Evolutionary conservation across 2,888 invertebrate genomes (phyloP).

Genomic region (Ichneumoninae sp.): DNA sequence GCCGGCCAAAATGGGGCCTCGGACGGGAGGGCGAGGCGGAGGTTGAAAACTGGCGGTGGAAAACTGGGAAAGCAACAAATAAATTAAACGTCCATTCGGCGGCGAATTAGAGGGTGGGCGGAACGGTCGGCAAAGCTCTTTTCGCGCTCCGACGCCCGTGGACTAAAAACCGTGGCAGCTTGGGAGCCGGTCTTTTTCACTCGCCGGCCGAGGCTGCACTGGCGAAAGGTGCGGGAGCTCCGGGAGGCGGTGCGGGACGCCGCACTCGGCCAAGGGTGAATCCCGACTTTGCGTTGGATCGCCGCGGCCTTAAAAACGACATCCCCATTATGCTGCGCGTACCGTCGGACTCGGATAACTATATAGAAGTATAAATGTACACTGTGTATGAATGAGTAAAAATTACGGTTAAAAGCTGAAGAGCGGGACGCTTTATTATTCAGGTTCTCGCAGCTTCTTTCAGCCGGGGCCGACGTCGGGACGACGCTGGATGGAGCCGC

Average conservation of each 20-base stretch:
- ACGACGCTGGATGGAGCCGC: neutral
- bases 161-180: constrained; percentile 40
- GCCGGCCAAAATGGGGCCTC: neutral
- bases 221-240: neutral
- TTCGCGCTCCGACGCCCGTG: constrained; percentile 44
- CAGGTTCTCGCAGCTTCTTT: constrained; percentile 6
- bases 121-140: constrained; percentile 8
- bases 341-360: neutral
- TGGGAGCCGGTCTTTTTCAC: neutral
- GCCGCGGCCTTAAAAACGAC: constrained; percentile 8
- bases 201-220: constrained; percentile 12
- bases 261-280: constrained; percentile 1
- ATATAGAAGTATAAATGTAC: neutral
- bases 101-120: constrained; percentile 41
- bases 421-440: constrained; percentile 3
- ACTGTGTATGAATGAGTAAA: constrained; percentile 7
- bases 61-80: constrained; percentile 44
- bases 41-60: constrained; percentile 8
- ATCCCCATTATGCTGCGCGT: constrained; percentile 10
- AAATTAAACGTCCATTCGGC: constrained; percentile 50
- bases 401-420: constrained; percentile 23
- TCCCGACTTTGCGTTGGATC: constrained; percentile 21
- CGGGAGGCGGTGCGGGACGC: neutral
- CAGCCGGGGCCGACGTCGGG: neutral
- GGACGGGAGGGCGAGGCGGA: neutral